These are phyloP conservation scores for Ctenicera cuprea DNA, from an alignment of 2,888 invertebrate genomes.

Conservation along the genomic window DNA sequence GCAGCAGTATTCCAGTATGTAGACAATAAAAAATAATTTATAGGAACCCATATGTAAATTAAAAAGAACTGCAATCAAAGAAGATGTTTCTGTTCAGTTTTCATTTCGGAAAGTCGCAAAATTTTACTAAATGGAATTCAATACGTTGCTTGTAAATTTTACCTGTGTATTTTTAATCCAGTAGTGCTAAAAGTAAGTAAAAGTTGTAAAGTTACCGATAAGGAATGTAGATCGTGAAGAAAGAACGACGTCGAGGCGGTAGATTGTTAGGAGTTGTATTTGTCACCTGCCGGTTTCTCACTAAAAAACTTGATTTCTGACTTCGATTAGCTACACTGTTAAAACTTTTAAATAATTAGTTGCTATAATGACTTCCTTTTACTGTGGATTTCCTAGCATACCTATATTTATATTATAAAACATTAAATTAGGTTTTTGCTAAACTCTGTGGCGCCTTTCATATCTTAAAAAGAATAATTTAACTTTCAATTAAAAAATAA, in stretches of 20 bases:
- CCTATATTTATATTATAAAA: conserved; percentile 5
- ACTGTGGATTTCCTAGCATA: conserved; percentile 5
- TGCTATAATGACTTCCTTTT: conserved; percentile 32
- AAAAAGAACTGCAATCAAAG: too few relatives aligned
- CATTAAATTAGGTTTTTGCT: neutral
- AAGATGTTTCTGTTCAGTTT: too few relatives aligned
- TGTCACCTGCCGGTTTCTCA: conserved; percentile 55
- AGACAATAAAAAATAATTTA: too few relatives aligned
- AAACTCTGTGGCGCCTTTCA: neutral
- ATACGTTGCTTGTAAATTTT: neutral
- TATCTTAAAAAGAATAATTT: neutral
- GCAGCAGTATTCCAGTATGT: too few relatives aligned
- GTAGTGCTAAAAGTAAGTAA: conserved; percentile 23
- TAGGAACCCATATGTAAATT: too few relatives aligned
- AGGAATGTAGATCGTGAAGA: conserved; percentile 43
- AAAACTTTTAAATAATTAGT: conserved; percentile 49
- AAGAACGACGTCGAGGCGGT: conserved; percentile 42
- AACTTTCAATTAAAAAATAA: too few relatives aligned
- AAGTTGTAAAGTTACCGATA: conserved; percentile 39
- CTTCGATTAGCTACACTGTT: conserved; percentile 53
- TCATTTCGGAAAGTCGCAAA: too few relatives aligned
- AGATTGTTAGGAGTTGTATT: conserved; percentile 54
- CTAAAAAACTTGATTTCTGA: conserved; percentile 54
- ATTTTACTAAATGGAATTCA: too few relatives aligned
- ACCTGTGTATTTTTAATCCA: neutral